These are phyloP conservation scores for Homarus americanus DNA, from an alignment of 1,140 invertebrate species.

Conservation along the genomic window DNA sequence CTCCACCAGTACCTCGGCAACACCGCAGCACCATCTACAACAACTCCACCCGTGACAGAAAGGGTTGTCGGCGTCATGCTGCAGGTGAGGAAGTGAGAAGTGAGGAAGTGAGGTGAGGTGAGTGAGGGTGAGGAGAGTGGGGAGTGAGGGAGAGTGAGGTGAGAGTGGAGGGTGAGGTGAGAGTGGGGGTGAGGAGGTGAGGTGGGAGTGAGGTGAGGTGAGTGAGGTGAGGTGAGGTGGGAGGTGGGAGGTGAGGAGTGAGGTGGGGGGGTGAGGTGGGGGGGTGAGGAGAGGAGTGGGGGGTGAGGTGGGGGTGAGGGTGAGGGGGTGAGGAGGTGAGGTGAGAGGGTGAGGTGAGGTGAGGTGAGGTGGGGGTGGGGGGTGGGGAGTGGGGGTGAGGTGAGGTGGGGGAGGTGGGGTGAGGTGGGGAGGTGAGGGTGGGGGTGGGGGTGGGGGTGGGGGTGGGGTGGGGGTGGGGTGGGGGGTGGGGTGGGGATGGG, in stretches of 20 bases:
- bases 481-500: background rate
- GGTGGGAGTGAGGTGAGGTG: background rate
- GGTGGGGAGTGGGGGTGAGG: too few species aligned
- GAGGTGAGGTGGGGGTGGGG: background rate
- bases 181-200: too few species aligned
- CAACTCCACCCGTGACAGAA: constrained; percentile 41
- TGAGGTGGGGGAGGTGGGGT: background rate
- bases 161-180: background rate
- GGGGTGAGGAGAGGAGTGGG: background rate
- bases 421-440: background rate
- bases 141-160: background rate
- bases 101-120: background rate
- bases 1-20: constrained; percentile 8
- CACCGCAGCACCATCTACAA: constrained; percentile 30
- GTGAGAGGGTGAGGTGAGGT: too few species aligned
- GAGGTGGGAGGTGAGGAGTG: background rate
- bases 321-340: background rate
- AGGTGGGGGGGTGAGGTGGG: background rate
- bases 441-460: background rate
- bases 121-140: background rate
- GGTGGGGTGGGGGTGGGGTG: too few species aligned
- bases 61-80: constrained; percentile 16
- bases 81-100: constrained; percentile 18
- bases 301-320: background rate
- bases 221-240: background rate